These are phyloP conservation scores for Neodiprion fabricii DNA, from an alignment of 1,140 invertebrate species.

Conservation along the genomic window DNA sequence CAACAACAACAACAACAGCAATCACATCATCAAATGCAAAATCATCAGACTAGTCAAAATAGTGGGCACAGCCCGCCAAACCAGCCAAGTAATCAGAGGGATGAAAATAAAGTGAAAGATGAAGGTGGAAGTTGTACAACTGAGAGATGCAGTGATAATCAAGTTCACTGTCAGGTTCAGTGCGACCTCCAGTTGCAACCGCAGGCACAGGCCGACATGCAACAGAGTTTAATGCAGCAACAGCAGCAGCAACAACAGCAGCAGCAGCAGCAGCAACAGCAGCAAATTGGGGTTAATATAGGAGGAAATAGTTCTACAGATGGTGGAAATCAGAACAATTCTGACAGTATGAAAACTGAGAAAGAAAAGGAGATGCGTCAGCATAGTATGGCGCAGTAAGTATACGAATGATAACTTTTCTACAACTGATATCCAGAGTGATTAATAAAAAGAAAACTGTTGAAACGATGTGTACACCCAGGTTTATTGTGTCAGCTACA, in stretches of 20 bases:
- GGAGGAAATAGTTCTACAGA: slow-evolving; percentile 43
- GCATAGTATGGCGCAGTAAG: slow-evolving; percentile 58
- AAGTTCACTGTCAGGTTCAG: slow-evolving; percentile 59
- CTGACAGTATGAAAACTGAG: slow-evolving; percentile 44
- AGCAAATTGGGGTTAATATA: slow-evolving; percentile 52
- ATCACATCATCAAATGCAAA: slow-evolving; percentile 56
- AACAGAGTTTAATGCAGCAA: slow-evolving; percentile 58
- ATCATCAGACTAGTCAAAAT: slow-evolving; percentile 54
- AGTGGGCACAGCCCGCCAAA: slow-evolving; percentile 46
- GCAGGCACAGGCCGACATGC: slow-evolving; percentile 55
- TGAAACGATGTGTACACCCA: no score
- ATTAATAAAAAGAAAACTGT: not conserved
- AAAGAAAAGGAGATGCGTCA: slow-evolving; percentile 60
- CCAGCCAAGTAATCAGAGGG: slow-evolving; percentile 46
- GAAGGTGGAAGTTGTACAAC: slow-evolving; percentile 54
- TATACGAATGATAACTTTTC: slow-evolving; percentile 17
- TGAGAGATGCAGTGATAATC: slow-evolving; percentile 55
- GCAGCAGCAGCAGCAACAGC: slow-evolving; percentile 35
- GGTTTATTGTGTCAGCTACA: no score
- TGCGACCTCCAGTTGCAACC: slow-evolving; percentile 57
- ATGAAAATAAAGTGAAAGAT: slow-evolving; percentile 55
- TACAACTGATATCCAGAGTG: no score
- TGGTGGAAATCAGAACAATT: slow-evolving; percentile 42
- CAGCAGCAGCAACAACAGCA: slow-evolving; percentile 42
- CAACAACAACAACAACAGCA: slow-evolving; percentile 39